phyloP scores from a whole-genome alignment of 2,888 invertebrate genomes.

The Drosophila diplacantha region DNA sequence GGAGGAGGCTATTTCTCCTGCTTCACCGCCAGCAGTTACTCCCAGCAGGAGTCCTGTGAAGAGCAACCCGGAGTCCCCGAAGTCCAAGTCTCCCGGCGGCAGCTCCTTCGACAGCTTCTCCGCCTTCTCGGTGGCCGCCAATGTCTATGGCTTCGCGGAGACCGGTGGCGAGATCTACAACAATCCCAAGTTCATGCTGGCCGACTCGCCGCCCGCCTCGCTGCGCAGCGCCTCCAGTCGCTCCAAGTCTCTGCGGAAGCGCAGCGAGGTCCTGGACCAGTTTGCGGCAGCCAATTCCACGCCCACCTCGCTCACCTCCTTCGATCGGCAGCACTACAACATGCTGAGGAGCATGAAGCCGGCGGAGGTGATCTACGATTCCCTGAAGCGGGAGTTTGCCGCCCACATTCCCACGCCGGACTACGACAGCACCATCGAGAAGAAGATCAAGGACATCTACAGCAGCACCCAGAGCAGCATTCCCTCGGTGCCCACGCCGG shows the following conservation, averaged over 20 bases:
- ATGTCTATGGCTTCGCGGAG: constrained; percentile 72
- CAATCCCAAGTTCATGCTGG: constrained; percentile 77
- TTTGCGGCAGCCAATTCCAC: constrained; percentile 75
- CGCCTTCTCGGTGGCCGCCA: constrained; percentile 62
- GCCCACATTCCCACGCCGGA: constrained; percentile 77
- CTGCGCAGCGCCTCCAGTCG: constrained; percentile 71
- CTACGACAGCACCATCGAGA: constrained; percentile 77
- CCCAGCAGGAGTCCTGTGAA: constrained; percentile 28
- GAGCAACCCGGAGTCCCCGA: constrained; percentile 38
- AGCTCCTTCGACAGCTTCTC: constrained; percentile 59
- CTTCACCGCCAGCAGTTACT: neutral
- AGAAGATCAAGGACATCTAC: constrained; percentile 77
- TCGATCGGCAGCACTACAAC: constrained; percentile 75
- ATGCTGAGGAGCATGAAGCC: constrained; percentile 78
- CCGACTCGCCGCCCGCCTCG: constrained; percentile 75
- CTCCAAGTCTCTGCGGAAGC: constrained; percentile 68
- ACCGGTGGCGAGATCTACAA: constrained; percentile 76
- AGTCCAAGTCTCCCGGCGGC: constrained; percentile 37
- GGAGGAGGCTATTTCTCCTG: constrained; percentile 5
- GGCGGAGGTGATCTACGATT: constrained; percentile 83
- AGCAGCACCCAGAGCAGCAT: constrained; percentile 75
- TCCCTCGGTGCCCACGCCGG: constrained; percentile 77
- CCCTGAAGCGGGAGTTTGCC: constrained; percentile 79
- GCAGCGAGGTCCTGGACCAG: constrained; percentile 74
- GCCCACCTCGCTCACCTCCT: constrained; percentile 72